phyloP scores from a whole-genome alignment of 2,888 invertebrate species.

The Diadegma fenestrale region DNA sequence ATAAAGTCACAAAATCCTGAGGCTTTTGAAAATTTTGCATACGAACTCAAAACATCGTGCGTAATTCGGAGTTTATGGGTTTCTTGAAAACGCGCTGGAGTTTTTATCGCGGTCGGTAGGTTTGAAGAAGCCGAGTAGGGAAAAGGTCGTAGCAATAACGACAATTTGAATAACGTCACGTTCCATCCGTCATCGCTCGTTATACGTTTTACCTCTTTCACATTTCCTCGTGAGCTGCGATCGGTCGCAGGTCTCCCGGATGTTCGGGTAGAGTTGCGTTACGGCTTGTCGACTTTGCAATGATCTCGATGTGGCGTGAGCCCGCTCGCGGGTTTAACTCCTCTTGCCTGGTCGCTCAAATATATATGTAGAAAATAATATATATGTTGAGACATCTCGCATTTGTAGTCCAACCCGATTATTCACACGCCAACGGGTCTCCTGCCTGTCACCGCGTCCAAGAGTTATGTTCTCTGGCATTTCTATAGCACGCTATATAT shows the following conservation, averaged over 20 bases:
- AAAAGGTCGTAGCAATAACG: conserved; percentile 55
- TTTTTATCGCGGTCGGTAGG: conserved; percentile 43
- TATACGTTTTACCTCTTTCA: conserved; percentile 60
- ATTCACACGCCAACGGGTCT: conserved; percentile 70
- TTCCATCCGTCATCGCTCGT: conserved; percentile 68
- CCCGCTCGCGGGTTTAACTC: conserved; percentile 47
- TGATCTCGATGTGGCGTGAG: conserved; percentile 54
- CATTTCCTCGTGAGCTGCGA: conserved; percentile 29
- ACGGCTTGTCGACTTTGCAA: conserved; percentile 68
- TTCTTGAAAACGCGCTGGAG: not conserved
- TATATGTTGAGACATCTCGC: conserved; percentile 65
- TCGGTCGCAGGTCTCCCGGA: conserved; percentile 34
- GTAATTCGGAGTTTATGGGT: not conserved
- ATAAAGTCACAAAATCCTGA: not conserved
- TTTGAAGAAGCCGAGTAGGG: conserved; percentile 15
- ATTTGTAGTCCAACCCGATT: conserved; percentile 70
- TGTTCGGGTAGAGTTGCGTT: conserved; percentile 52
- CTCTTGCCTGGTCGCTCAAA: conserved; percentile 29
- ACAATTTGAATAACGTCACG: conserved; percentile 68
- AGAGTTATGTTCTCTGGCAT: conserved; percentile 66
- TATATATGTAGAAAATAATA: not conserved
- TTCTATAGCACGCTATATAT: conserved; percentile 59
- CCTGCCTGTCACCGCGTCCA: conserved; percentile 69
- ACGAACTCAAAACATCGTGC: not conserved
- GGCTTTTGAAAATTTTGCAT: too few species aligned